These are phyloP conservation scores for Leptinotarsa texana DNA, from an alignment of 1,140 invertebrate genomes.

Conservation along the genomic window DNA sequence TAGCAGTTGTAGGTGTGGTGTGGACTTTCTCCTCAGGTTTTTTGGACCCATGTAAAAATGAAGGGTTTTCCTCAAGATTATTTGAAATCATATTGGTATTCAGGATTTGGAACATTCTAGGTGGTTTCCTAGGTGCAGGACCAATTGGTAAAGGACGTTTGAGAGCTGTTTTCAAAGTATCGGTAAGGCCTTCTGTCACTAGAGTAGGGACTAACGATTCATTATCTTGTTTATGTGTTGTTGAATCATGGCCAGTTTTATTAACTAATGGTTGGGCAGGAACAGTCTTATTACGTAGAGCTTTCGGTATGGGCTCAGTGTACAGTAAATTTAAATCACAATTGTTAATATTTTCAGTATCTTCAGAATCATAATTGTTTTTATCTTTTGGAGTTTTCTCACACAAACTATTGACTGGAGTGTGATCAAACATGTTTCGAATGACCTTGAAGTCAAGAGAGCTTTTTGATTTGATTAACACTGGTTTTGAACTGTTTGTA, in stretches of 20 bases:
- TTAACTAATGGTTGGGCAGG: conserved; percentile 10
- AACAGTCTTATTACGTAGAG: conserved; percentile 47
- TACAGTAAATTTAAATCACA: conserved; percentile 46
- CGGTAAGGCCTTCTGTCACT: conserved; percentile 51
- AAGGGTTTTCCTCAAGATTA: conserved; percentile 35
- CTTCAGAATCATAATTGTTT: conserved; percentile 16
- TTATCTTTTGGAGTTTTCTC: conserved; percentile 14
- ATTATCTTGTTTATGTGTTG: too few relatives aligned
- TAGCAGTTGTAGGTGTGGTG: conserved; percentile 14
- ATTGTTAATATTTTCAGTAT: conserved; percentile 19
- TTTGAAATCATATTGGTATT: conserved; percentile 27
- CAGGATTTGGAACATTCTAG: conserved; percentile 65
- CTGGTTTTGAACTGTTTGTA: conserved; percentile 27
- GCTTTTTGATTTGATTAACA: conserved; percentile 44
- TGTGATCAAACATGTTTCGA: conserved; percentile 39
- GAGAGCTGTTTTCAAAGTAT: conserved; percentile 65
- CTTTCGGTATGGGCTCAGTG: conserved; percentile 54
- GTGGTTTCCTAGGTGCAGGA: conserved; percentile 73
- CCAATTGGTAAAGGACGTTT: conserved; percentile 67
- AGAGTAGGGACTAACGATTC: too few relatives aligned
- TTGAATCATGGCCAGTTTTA: neutral
- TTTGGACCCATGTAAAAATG: conserved; percentile 35
- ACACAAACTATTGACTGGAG: neutral
- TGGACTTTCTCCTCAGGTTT: conserved; percentile 27
- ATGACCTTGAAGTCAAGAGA: conserved; percentile 43